Evolutionary conservation across 2,113 vertebrate genomes (phyloP), one percentile per base, ranked within the genome.

Genomic region (Callipepla californica): DNA sequence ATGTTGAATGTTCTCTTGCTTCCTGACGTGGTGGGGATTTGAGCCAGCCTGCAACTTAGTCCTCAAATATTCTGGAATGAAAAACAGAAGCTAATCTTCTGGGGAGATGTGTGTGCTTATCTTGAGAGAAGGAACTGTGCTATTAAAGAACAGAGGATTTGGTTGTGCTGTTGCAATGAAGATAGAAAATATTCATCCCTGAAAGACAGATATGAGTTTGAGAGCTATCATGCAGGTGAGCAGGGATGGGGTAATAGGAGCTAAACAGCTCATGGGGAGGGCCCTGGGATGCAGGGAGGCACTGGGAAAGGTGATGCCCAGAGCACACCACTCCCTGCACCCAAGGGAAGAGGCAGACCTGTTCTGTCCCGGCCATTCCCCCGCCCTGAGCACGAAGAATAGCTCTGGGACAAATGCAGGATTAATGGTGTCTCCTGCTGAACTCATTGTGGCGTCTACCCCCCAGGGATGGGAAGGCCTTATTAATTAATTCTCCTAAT

Each of bases 381-480:
- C 53, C 18, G 30, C 57, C 85, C 80, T 74, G 88, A 93, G 75
- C 91, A 89, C 40, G 1, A 95, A 93, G 94, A 94, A 94, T 93
- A 68, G 78, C 63, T 86, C 79, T 70, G 65, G 75, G 90, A 89
- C 91, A 94, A 94, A 69, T 9, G 7, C 73, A 90, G 80, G 67
- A 96, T 95, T 96, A 84, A 96, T 95, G 36, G 80, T 40, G 77
- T 75, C 57, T 90, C 48, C 1, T 48, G 84, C 40, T 80, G 77
- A 85, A 73, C 20, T 89, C 67, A 92, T 92, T 96, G 91, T 93
- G 70, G 19, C 76, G 36, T n/a, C 22, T 88, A 38, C 13, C 95
- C 94, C 88, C 87, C 66, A 90, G 91, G 91, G 58, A 94, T 91
- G 73, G 84, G 85, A 95, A 92, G 67, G 70, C 68, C 91, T 73